Evolutionary conservation across 1,140 invertebrate species (phyloP).

Genomic region (Drosophila bifasciata): DNA sequence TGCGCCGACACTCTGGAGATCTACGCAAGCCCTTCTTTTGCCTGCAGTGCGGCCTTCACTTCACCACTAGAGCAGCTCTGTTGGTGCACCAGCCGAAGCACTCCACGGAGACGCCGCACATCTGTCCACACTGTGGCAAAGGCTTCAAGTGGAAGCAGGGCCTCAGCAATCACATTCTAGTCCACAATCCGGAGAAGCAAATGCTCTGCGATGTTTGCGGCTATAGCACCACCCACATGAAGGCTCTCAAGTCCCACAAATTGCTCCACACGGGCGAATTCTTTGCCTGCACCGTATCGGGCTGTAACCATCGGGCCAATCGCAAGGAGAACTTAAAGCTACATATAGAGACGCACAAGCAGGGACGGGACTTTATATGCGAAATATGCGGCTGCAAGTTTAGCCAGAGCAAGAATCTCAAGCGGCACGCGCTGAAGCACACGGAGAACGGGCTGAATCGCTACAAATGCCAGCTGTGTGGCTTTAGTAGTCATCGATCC

Average conservation of each 20-base stretch:
- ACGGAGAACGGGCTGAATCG: slow-evolving; percentile 67
- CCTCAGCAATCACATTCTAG: slow-evolving; percentile 86
- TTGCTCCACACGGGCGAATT: slow-evolving; percentile 86
- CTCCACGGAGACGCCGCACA: slow-evolving; percentile 85
- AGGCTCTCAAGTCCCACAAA: slow-evolving; percentile 86
- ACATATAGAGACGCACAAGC: slow-evolving; percentile 86
- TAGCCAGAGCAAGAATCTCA: slow-evolving; percentile 85
- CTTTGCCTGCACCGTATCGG: slow-evolving; percentile 85
- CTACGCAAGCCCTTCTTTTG: slow-evolving; percentile 85
- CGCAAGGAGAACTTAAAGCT: slow-evolving; percentile 85
- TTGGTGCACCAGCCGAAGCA: slow-evolving; percentile 86
- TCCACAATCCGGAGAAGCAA: slow-evolving; percentile 86
- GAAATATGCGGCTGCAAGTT: slow-evolving; percentile 85
- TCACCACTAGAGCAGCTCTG: slow-evolving; percentile 85
- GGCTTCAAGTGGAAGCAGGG: slow-evolving; percentile 88
- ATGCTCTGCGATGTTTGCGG: slow-evolving; percentile 88
- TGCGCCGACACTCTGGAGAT: slow-evolving; percentile 84
- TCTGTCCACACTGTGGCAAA: slow-evolving; percentile 86
- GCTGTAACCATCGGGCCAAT: slow-evolving; percentile 84
- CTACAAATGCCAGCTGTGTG: slow-evolving; percentile 84
- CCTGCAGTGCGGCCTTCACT: slow-evolving; percentile 85
- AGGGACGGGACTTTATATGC: slow-evolving; percentile 85
- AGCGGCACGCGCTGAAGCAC: slow-evolving; percentile 85
- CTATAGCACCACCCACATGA: slow-evolving; percentile 86
- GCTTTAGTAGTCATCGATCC: slow-evolving; percentile 85